Evolutionary conservation across 2,113 vertebrate species (phyloP).

Genomic region (Ramphastos sulfuratus): DNA sequence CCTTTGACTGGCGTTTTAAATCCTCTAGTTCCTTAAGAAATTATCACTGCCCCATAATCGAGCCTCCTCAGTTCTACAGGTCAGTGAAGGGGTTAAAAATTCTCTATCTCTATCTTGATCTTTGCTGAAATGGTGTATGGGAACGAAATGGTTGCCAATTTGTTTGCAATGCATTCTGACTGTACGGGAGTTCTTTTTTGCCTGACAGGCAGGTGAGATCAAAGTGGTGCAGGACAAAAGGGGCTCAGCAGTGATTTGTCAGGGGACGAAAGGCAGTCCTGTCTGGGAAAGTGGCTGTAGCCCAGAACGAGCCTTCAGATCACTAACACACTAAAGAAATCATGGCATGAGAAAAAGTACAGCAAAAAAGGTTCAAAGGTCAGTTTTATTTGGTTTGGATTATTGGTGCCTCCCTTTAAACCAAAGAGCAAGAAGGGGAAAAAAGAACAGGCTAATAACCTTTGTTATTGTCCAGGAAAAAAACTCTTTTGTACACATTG

Average conservation of each 20-base stretch:
- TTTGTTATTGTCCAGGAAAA: constrained; percentile 80
- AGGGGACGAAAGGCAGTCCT: constrained; percentile 89
- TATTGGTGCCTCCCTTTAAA: constrained; percentile 88
- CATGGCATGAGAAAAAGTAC: constrained; percentile 94
- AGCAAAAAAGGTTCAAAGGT: constrained; percentile 95
- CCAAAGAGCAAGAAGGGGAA: constrained; percentile 70
- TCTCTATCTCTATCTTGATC: constrained; percentile 63
- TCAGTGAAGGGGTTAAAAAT: constrained; percentile 71
- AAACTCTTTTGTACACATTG: constrained; percentile 81
- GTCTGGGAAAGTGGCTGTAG: constrained; percentile 85
- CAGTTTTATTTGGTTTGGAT: constrained; percentile 93
- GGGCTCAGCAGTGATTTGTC: constrained; percentile 94
- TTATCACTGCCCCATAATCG: neutral
- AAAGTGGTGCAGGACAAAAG: constrained; percentile 89
- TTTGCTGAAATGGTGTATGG: constrained; percentile 74
- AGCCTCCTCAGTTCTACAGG: neutral
- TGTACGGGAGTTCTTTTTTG: constrained; percentile 87
- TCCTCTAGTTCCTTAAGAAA: neutral
- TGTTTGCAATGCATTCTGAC: constrained; percentile 90
- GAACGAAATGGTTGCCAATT: constrained; percentile 88
- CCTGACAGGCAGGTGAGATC: constrained; percentile 97
- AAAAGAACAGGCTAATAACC: constrained; percentile 87
- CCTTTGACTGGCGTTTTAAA: neutral
- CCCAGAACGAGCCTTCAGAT: constrained; percentile 88
- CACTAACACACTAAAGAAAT: constrained; percentile 87